Base-by-base conservation (phyloP, 2,888 invertebrate genomes). In the Acanthococcus lagerstroemiae region DNA sequence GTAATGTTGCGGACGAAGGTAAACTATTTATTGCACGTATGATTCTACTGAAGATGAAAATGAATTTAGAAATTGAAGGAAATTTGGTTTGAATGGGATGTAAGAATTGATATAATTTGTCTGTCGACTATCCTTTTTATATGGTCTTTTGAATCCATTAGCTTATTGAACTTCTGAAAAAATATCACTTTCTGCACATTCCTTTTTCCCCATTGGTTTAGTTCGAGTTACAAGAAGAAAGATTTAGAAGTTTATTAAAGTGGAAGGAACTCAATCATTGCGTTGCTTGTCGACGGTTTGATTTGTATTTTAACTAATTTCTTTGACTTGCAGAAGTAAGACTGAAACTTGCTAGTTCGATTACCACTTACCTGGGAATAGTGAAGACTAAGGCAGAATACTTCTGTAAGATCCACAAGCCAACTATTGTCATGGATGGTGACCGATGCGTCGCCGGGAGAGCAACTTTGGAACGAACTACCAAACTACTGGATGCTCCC, bases 351-450 rank as follows among this genome's bases (percentile, higher is more conserved):
- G 84, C 90, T 0, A 83, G 82, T 70, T 83, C 84, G 70, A 86
- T 95, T 58, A 90, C 89, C 9, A 83, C 86, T 0, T 85, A 84
- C 72, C 79, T 95, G 55, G 94, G 94, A 37, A 86, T 95, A 27
- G 82, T 88, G 1, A 85, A 84, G 73, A 85, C 86, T 0, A 87
- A 89, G 76, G 88, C 90, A 0, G 88, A 89, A 72, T 89, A 85
- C 75, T 91, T 87, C 73, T 84, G 85, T 69, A 81, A 82, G 68
- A 82, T 83, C 69, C 84, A 90, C 73, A 94, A 92, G 75, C 94
- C 95, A 0, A 81, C 80, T 63, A 80, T 93, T 15, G 80, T 81
- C 44, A 75, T 85, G 30, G 81, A 81, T 58, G 73, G 78, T 0
- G 78, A 78, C 19, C 75, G 75, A 17, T 80, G 95, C 58, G 81